Evolutionary conservation across 2,888 invertebrate genomes (phyloP).

Genomic region (Drosophila pseudotakahashii): DNA sequence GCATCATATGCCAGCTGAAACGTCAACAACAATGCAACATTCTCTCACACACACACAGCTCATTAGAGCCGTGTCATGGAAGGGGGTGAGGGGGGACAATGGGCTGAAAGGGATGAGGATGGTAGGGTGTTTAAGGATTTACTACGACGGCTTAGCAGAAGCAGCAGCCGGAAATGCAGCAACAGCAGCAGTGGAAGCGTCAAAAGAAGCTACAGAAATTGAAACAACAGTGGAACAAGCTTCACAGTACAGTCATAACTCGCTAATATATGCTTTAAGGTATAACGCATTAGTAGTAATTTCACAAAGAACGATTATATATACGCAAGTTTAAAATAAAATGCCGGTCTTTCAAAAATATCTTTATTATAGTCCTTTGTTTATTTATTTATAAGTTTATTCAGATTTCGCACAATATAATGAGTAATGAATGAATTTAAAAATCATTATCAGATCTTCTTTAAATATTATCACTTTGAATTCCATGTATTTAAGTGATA

Average conservation of each 20-base stretch:
- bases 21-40: slow-evolving; percentile 75
- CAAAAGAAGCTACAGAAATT: slow-evolving; percentile 42
- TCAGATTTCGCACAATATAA: too few relatives aligned
- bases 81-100: neutral
- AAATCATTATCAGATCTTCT: too few relatives aligned
- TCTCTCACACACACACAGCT: slow-evolving; percentile 58
- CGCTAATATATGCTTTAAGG: too few relatives aligned
- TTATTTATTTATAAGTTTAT: too few relatives aligned
- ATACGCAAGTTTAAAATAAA: too few relatives aligned
- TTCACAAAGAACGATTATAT: too few relatives aligned
- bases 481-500: neutral
- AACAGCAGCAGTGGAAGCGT: slow-evolving; percentile 44
- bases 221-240: slow-evolving; percentile 64
- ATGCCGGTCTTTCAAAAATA: too few relatives aligned
- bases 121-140: slow-evolving; percentile 55
- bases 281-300: too few relatives aligned
- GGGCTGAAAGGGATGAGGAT: neutral
- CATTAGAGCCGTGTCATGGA: slow-evolving; percentile 66
- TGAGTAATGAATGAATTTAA: too few relatives aligned
- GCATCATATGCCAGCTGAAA: slow-evolving; percentile 80
- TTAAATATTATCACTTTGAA: too few relatives aligned
- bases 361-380: too few relatives aligned
- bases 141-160: slow-evolving; percentile 71
- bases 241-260: neutral
- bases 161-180: slow-evolving; percentile 72